phyloP scores from a whole-genome alignment of 2,113 vertebrate species.

The Ivindomyrus marchei region DNA sequence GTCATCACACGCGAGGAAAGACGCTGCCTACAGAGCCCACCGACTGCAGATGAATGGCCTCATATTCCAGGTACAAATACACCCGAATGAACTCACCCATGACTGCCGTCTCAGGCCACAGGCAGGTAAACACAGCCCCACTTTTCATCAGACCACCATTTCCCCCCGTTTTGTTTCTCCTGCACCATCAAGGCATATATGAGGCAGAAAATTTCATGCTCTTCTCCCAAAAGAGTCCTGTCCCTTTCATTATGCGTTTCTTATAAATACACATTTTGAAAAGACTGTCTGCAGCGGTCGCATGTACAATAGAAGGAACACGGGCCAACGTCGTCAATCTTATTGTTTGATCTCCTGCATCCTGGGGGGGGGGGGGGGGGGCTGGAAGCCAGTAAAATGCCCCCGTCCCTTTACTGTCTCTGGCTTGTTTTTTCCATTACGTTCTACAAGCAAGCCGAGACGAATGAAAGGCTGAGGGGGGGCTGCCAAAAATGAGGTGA shows the following conservation, averaged over 20 bases:
- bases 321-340: not conserved
- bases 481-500: not conserved
- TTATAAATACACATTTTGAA: not conserved
- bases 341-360: not conserved
- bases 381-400: not conserved
- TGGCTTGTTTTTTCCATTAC: not conserved
- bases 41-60: not conserved
- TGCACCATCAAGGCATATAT: not conserved
- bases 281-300: not conserved
- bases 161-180: not conserved
- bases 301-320: not conserved
- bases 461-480: not conserved
- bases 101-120: not conserved
- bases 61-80: slow-evolving; percentile 2
- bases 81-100: not conserved
- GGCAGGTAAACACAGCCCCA: not conserved
- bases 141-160: not conserved
- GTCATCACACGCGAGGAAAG: not conserved
- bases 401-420: not conserved
- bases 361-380: not conserved
- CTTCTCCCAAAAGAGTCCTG: not conserved
- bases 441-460: not conserved
- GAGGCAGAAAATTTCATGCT: not conserved
- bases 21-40: not conserved
- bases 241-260: not conserved